phyloP scores from a whole-genome alignment of 2,888 invertebrate species.

The Ormyrus thymus region DNA sequence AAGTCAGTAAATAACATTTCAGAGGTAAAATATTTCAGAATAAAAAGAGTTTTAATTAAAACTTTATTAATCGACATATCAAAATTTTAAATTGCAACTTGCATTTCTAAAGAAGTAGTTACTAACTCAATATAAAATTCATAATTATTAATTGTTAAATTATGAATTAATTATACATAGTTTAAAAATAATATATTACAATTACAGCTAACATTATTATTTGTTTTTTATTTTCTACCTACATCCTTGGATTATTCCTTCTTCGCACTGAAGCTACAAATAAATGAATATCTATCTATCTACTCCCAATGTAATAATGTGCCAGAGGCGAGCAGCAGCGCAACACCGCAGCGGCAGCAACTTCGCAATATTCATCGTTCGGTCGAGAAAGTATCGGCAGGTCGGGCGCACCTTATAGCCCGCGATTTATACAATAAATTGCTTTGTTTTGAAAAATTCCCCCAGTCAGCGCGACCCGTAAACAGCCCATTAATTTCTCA shows the following conservation, averaged over 20 bases:
- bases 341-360: constrained; percentile 10
- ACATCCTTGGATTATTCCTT: no score
- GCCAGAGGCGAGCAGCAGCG: not conserved
- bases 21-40: constrained; percentile 5
- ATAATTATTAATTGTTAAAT: constrained; percentile 4
- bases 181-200: not conserved
- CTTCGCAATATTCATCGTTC: constrained; percentile 26
- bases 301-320: constrained; percentile 45
- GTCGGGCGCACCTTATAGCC: not conserved
- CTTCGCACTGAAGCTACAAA: not conserved
- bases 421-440: constrained; percentile 37
- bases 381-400: constrained; percentile 16
- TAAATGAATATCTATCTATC: no score
- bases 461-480: constrained; percentile 38
- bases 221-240: no score
- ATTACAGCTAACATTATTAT: not conserved
- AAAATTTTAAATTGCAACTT: no score
- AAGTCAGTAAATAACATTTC: constrained; percentile 17
- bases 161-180: not conserved
- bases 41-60: constrained; percentile 4
- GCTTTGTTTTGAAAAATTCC: constrained; percentile 52
- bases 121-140: no score
- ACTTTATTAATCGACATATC: not conserved
- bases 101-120: no score
- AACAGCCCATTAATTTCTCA: constrained; percentile 52